Evolutionary conservation across 2,113 vertebrate genomes (phyloP), one percentile per base, ranked within the genome.

Genomic region (Equus quagga): DNA sequence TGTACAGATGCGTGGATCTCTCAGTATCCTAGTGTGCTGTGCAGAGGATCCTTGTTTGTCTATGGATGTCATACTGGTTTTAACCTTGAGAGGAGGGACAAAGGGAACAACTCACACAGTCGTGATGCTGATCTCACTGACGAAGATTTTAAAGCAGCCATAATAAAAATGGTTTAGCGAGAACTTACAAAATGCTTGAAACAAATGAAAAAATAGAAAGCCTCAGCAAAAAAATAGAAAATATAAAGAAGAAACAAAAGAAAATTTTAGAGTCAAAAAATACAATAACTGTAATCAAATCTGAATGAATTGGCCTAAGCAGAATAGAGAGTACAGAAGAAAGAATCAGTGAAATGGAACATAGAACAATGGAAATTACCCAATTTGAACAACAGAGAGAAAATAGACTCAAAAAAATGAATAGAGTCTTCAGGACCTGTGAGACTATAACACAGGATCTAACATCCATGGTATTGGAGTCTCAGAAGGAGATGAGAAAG

Each of bases 191-290:
- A 79, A 80, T 36, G 10, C 9, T 46, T 78, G 60, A 81, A 94
- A 56, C 33, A 78, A 89, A 80, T 80, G 51, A 70, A 80, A 85
- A 78, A 70, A 49, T 26, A 65, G 18, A 91, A 44, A 28, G 10
- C 54, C 26, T 70, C 70, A 56, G 56, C 46, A 80, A 65, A 80
- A 11, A 62, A 85, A 36, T 41, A 41, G 46, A 41, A 82, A 78
- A 72, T 54, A 49, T 19, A 58, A 81, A 73, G 46, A 54, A 81
- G 31, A 70, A 41, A 8, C 33, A 78, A 69, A 79, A 79, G 54
- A 28, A 67, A 83, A 65, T 46, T 87, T 73, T 58, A 87, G 80
- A 93, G 44, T 41, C 69, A 75, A 94, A 94, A 91, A 69, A 70
- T 64, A 64, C 19, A 81, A 9, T 46, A 28, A 69, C 46, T 65